Conservation (phyloP, 2,113 vertebrate genomes). For the Pleuronectes platessa region DNA sequence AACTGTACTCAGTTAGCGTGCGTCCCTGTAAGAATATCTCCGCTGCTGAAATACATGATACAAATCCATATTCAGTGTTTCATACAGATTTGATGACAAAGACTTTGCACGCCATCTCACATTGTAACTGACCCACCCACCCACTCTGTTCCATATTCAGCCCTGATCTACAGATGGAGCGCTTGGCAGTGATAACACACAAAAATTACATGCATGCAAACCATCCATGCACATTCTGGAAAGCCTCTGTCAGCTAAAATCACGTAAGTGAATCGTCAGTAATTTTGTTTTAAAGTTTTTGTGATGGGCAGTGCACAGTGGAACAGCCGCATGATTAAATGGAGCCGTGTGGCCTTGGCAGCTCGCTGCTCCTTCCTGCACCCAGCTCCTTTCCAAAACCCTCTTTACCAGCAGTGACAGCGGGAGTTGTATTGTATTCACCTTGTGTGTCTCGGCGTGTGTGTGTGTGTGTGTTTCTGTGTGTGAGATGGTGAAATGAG, state of each 20-base stretch:
- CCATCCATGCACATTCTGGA: too few species aligned
- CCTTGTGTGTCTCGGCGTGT: background rate
- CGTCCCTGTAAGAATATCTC: conserved; percentile 26
- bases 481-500: background rate
- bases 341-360: conserved; percentile 3
- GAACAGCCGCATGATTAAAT: conserved; percentile 44
- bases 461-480: background rate
- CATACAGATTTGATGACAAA: conserved; percentile 70
- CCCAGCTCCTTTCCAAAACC: background rate
- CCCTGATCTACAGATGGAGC: too few species aligned
- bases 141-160: conserved; percentile 27
- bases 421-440: background rate
- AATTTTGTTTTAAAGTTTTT: conserved; percentile 15
- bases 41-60: conserved; percentile 68
- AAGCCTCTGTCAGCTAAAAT: too few species aligned
- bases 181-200: too few species aligned
- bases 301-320: background rate
- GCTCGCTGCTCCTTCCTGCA: background rate
- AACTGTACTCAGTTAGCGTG: conserved; percentile 7
- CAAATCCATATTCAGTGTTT: conserved; percentile 73
- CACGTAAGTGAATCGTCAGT: conserved; percentile 38
- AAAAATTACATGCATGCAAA: too few species aligned
- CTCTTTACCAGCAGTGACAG: background rate
- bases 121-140: conserved; percentile 67
- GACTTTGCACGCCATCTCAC: conserved; percentile 18